Evolutionary conservation across 1,140 invertebrate species (phyloP).

Genomic region (Ips nitidus): DNA sequence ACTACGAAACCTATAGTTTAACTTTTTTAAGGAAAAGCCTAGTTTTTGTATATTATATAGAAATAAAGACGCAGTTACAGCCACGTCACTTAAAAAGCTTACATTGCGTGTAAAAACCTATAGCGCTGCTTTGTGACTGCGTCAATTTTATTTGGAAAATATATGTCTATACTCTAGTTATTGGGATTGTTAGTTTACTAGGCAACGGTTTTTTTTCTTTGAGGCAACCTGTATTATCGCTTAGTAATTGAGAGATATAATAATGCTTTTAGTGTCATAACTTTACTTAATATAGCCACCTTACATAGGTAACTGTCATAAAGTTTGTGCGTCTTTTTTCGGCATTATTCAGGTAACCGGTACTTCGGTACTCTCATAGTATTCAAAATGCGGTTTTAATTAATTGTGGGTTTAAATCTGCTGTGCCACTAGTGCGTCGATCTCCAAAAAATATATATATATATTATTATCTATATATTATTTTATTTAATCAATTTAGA

Average conservation of each 20-base stretch:
- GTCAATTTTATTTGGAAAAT: conserved; percentile 12
- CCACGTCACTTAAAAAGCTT: too few relatives aligned
- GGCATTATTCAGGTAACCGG: conserved; percentile 21
- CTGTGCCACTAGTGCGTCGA: conserved; percentile 28
- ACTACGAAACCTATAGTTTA: conserved; percentile 38
- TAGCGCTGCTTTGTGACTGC: too few relatives aligned
- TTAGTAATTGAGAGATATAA: conserved; percentile 25
- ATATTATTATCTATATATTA: conserved; percentile 13
- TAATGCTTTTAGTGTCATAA: conserved; percentile 39
- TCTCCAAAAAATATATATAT: conserved; percentile 16
- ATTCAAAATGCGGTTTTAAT: conserved; percentile 12
- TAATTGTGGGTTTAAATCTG: neutral
- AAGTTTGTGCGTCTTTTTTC: conserved; percentile 10
- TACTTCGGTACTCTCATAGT: conserved; percentile 24
- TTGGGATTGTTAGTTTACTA: conserved; percentile 38
- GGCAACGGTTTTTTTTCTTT: conserved; percentile 31
- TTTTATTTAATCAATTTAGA: conserved; percentile 11
- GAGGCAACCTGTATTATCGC: conserved; percentile 35
- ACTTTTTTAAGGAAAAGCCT: conserved; percentile 48
- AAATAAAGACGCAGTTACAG: conserved; percentile 21
- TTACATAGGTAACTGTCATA: conserved; percentile 21
- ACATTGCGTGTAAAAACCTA: too few relatives aligned
- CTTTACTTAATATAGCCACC: conserved; percentile 26
- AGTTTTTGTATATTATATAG: conserved; percentile 54
- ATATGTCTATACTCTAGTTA: conserved; percentile 36